phyloP scores from a whole-genome alignment of 2,797 vertebrate genomes.

The Chrosomus eos region DNA sequence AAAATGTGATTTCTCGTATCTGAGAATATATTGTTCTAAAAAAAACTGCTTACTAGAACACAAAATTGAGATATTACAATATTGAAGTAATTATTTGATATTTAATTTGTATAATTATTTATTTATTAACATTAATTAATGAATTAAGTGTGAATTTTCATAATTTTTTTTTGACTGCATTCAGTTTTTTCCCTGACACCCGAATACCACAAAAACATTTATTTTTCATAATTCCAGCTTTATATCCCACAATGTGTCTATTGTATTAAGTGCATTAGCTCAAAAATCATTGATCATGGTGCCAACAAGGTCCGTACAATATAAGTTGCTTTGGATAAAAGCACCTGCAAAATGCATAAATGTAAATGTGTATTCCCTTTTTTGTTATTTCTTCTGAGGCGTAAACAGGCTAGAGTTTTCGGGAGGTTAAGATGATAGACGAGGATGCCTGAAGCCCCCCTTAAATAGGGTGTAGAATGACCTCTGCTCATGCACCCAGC shows the following conservation, averaged over 20 bases:
- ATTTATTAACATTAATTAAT: not conserved
- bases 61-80: not conserved
- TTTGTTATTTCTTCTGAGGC: not conserved
- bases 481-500: not conserved
- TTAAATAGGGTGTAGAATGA: slow-evolving; percentile 23
- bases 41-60: not conserved
- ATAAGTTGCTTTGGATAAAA: not conserved
- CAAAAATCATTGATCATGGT: not conserved
- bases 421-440: slow-evolving; percentile 17
- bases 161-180: not conserved
- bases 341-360: not conserved
- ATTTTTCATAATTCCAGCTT: not conserved
- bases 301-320: not conserved
- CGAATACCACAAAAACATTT: not conserved
- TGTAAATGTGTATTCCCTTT: not conserved
- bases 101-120: not conserved
- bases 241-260: not conserved
- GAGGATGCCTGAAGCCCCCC: not conserved
- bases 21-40: not conserved
- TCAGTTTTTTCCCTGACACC: not conserved
- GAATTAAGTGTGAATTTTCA: not conserved
- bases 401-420: not conserved
- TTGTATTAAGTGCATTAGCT: not conserved
- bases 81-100: not conserved
- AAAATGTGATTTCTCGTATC: too few relatives aligned